A percentile compares a stretch with the other conserved stretches of the same genome.
Evolutionary conservation across 2,797 vertebrate species (phyloP).

Genomic region (Schizopygopsis malacanthus): DNA sequence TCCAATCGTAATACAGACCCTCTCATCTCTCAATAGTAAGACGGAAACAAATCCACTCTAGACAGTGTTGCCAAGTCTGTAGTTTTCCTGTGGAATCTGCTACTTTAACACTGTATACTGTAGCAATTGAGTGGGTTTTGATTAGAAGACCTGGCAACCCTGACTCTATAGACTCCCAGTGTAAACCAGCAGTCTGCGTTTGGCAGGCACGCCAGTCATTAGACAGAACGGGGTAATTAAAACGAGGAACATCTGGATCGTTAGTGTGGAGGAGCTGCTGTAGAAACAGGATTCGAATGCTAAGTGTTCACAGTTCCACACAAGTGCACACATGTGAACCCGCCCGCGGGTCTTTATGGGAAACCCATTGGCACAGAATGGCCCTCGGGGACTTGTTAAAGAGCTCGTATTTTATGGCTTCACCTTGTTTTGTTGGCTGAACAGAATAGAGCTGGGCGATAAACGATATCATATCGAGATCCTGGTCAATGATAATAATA

Average conservation of each 20-base stretch:
- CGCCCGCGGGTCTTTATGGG: not conserved
- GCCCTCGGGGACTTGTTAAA: conserved; percentile 5
- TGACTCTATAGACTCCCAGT: not conserved
- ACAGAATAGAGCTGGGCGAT: not conserved
- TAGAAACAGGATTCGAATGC: conserved; percentile 23
- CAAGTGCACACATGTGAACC: conserved; percentile 5
- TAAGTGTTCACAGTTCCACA: conserved; percentile 33
- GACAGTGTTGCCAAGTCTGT: not conserved
- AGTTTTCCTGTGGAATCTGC: not conserved
- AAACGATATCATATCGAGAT: not conserved
- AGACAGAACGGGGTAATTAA: conserved; percentile 30
- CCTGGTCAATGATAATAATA: not conserved
- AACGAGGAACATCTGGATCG: conserved; percentile 40
- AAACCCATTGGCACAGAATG: not conserved
- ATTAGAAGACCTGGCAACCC: not conserved
- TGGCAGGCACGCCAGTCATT: conserved; percentile 26
- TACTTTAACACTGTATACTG: no score
- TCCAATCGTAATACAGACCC: no score
- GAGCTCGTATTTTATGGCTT: not conserved
- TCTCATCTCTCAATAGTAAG: no score
- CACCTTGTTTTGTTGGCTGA: not conserved
- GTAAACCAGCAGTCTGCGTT: conserved; percentile 24
- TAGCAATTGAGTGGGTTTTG: not conserved
- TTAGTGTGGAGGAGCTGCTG: conserved; percentile 29
- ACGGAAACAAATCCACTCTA: no score